Conservation (phyloP, 2,113 vertebrate genomes). For the Gymnocephalus cernua region DNA sequence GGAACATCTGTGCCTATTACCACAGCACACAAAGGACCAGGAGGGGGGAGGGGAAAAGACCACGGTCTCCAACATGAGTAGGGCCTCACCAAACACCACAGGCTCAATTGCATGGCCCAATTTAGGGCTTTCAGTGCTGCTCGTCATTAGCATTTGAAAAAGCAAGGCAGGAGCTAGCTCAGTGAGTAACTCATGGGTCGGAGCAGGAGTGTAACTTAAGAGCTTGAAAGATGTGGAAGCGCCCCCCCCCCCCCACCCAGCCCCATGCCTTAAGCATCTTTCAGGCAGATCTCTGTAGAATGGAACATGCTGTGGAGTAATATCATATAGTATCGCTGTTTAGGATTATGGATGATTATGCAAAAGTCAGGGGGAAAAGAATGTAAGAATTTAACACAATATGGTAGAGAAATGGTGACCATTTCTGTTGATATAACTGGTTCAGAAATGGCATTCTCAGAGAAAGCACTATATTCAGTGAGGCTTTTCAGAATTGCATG, state of each 20-base stretch:
- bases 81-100: constrained; percentile 83
- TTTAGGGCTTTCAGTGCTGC: constrained; percentile 82
- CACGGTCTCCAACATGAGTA: constrained; percentile 76
- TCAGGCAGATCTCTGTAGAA: constrained; percentile 38
- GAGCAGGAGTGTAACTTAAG: constrained; percentile 73
- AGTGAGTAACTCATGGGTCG: constrained; percentile 70
- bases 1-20: constrained; percentile 88
- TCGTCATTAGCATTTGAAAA: constrained; percentile 87
- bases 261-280: constrained; percentile 34
- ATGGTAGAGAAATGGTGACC: background rate
- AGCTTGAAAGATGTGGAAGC: constrained; percentile 54
- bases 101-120: constrained; percentile 83
- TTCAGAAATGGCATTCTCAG: constrained; percentile 1
- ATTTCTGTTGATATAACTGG: background rate
- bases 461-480: background rate
- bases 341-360: constrained; percentile 33
- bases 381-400: constrained; percentile 1
- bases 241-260: constrained; percentile 3
- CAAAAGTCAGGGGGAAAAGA: constrained; percentile 1
- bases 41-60: constrained; percentile 39
- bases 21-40: constrained; percentile 80
- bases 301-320: constrained; percentile 52
- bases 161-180: constrained; percentile 66
- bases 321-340: constrained; percentile 23
- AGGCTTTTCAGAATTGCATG: constrained; percentile 10